Percentiles rank a stretch among this genome's conserved stretches.
Conservation (phyloP, 2,888 invertebrate species). For the Andricus curvator region DNA sequence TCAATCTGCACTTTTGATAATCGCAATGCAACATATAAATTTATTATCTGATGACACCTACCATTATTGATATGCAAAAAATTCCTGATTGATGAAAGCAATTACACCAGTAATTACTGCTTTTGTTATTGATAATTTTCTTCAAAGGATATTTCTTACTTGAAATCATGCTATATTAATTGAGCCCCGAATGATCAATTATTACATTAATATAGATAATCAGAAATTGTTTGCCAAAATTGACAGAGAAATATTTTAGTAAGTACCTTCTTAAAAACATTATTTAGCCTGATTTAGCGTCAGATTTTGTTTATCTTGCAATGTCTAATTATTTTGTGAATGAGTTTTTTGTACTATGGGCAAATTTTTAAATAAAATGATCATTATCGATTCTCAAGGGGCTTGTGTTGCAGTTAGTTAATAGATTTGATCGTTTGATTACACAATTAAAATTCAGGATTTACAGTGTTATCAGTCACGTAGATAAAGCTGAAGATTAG, state of each 20-base stretch:
- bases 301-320: not conserved
- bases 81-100: not conserved
- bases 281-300: no score
- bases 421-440: not conserved
- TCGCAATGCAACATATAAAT: constrained; percentile 4
- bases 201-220: not conserved
- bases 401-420: not conserved
- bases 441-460: constrained; percentile 7
- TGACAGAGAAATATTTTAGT: no score
- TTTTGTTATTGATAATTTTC: not conserved
- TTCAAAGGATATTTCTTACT: not conserved
- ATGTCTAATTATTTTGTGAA: not conserved
- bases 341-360: no score
- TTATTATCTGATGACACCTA: constrained; percentile 4
- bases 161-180: not conserved
- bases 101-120: constrained; percentile 1
- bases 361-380: no score
- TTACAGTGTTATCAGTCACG: not conserved
- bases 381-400: no score
- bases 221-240: not conserved
- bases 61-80: not conserved
- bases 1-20: not conserved
- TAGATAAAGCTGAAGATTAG: constrained; percentile 33
- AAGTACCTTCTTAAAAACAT: no score
- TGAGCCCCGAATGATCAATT: not conserved